Base-by-base conservation (phyloP, 2,888 invertebrate species). In the Polietes domitor region DNA sequence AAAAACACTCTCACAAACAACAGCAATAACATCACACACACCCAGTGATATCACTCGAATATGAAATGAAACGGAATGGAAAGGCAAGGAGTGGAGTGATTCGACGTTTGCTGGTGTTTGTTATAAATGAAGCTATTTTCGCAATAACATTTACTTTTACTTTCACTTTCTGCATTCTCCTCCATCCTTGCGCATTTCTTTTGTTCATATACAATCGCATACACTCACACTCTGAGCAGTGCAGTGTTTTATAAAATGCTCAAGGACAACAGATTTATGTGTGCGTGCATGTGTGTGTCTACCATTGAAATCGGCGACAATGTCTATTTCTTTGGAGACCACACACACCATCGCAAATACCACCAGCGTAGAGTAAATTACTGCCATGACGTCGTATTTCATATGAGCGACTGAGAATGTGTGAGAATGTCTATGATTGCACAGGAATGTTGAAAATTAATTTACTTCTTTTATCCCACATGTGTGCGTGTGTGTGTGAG, bases 381-480 rank as follows among this genome's bases (percentile, higher is more conserved):
- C 80, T 78, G 76, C 50, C 78, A 80, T 80, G 65, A 83, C 80
- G 83, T 82, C 76, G 83, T 82, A 85, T 77, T 73, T 85, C 84
- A 82, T 77, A 81, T 82, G 79, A 17, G 5, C 7, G 24, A 19
- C 50, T 21, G 50, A 41, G 63, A 24, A 68, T 37, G 77, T 65
- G n/a, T 63, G 70, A 72, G 28, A 37, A 68, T 70, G 61, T 58
- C 50, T 61, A 50, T 72, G 53, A 47, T 43, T 58, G 80, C 77
- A 55, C 65, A 81, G 86, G 85, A 86, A 86, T 87, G 84, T 83
- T 81, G 84, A 88, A 90, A 89, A 90, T 90, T 90, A 90, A 90
- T 90, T 90, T 90, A 86, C 88, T 86, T 86, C 86, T 87, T 89
- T 87, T 72, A 53, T 84, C 78, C 28, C 47, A 28, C 15, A 32